Base-by-base conservation (phyloP, 2,797 vertebrate genomes). In the Hemibagrus guttatus region DNA sequence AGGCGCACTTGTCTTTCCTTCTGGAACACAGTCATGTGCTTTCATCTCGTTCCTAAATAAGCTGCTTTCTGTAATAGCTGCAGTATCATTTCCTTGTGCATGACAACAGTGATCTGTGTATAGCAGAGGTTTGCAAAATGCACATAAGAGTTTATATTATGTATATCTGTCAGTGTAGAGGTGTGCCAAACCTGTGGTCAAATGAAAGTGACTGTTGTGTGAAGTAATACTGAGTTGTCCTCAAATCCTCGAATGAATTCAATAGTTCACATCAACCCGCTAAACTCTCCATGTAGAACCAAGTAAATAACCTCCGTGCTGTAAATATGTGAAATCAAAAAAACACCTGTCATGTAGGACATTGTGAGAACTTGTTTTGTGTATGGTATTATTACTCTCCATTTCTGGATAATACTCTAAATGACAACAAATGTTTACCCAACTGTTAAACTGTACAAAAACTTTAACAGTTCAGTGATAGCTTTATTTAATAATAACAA, bases 11-110 rank as follows among this genome's bases (percentile, higher is more conserved):
- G 88, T 83, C 86, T 84, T 83, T 87, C 87, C 76, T 61, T 87
- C 79, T 69, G 84, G 75, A 81, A 71, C 56, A 12, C 71, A 87
- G 84, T 85, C 87, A 87, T 88, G 86, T 81, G 81, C 84, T 84
- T 83, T 82, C 59, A 72, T 80, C 82, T 91, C 28, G 63, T 68
- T 87, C 84, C 83, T 92, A 91, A 92, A 91, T 91, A 91, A 90
- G 89, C 88, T 81, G 74, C 85, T 71, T 84, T 42, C 69, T 89
- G 85, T 75, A 74, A 64, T 46, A 81, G 52, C 76, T 89, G 42
- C 19, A 39, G 61, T 84, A 84, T 80, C 31, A 85, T 88, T 85
- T 83, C 56, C 42, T 59, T 72, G 8, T 82, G 87, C 87, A 89
- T 76, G 56, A 83, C 56, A 72, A 54, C 23, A 58, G 61, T n/a